Percentiles rank a stretch among this genome's conserved stretches.
phyloP scores from a whole-genome alignment of 2,797 vertebrate genomes.

The Molossus alvarezi region DNA sequence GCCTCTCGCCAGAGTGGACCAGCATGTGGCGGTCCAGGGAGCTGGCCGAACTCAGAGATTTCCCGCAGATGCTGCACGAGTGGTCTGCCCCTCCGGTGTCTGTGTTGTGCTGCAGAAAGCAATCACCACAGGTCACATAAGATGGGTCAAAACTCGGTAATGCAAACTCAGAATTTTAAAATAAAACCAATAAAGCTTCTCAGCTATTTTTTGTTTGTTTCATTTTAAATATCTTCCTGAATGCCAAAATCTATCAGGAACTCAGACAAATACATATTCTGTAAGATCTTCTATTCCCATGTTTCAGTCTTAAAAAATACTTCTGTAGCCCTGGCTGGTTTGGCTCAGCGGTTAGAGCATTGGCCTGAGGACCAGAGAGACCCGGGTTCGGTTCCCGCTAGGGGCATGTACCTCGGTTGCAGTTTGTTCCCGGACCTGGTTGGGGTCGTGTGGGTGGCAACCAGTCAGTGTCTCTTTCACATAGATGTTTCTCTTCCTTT shows the following conservation, averaged over 20 bases:
- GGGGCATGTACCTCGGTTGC: no score
- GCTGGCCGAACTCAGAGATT: slow-evolving; percentile 98
- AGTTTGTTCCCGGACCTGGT: no score
- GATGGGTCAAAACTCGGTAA: background rate
- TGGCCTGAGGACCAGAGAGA: no score
- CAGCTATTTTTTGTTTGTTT: background rate
- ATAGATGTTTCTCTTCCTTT: no score
- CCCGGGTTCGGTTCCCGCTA: no score
- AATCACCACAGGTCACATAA: slow-evolving; percentile 81
- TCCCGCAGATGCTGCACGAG: slow-evolving; percentile 99
- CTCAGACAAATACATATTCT: background rate
- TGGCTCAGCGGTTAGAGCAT: no score
- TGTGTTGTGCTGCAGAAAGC: slow-evolving; percentile 94
- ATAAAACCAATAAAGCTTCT: background rate
- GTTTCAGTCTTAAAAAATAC: background rate
- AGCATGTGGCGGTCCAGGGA: slow-evolving; percentile 99
- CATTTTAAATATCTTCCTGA: slow-evolving; percentile 33
- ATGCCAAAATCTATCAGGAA: background rate
- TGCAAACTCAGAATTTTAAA: background rate
- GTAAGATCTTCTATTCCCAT: background rate
- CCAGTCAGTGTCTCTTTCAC: no score
- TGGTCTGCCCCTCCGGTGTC: slow-evolving; percentile 96
- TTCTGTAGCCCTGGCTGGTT: background rate
- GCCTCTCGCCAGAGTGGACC: slow-evolving; percentile 98
- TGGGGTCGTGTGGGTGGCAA: no score